Conservation (phyloP, 37 sponge, comb jelly and placozoan species). For the Halichondria panicea region DNA sequence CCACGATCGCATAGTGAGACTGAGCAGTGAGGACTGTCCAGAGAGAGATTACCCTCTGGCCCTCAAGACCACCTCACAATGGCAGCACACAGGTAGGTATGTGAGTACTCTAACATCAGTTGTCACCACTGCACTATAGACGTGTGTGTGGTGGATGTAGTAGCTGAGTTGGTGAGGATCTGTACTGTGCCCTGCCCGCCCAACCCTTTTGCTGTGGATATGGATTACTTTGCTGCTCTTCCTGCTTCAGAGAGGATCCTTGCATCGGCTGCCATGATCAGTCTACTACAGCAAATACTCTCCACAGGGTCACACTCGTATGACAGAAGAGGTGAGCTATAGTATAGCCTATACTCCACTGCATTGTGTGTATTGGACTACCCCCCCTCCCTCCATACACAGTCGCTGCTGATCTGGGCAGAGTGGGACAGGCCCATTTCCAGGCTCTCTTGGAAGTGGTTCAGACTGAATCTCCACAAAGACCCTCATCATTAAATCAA, state of each 20-base stretch:
- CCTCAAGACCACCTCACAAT: constrained; percentile 76
- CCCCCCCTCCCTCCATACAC: neutral
- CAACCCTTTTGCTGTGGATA: constrained; percentile 93
- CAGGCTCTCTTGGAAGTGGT: constrained; percentile 48
- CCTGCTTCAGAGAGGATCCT: constrained; percentile 62
- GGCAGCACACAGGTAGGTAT: constrained; percentile 67
- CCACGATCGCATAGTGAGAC: constrained; percentile 73
- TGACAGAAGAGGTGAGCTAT: constrained; percentile 48
- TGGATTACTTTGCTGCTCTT: constrained; percentile 81
- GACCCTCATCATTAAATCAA: too few relatives aligned
- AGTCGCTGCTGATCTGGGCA: constrained; percentile 50
- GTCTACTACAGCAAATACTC: constrained; percentile 47
- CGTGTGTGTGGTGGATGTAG: constrained; percentile 83
- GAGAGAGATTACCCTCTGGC: constrained; percentile 88
- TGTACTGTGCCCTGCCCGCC: constrained; percentile 80
- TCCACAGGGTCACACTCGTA: constrained; percentile 50
- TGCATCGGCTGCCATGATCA: constrained; percentile 85
- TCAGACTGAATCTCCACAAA: too few relatives aligned
- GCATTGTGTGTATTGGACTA: neutral
- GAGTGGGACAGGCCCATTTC: constrained; percentile 60
- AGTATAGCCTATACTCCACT: neutral
- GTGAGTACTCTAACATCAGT: neutral
- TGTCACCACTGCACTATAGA: constrained; percentile 13
- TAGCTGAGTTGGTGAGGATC: constrained; percentile 83
- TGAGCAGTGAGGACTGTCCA: constrained; percentile 26